Evolutionary conservation across 2,888 invertebrate species (phyloP).

Genomic region (Digitonthophagus gazella): DNA sequence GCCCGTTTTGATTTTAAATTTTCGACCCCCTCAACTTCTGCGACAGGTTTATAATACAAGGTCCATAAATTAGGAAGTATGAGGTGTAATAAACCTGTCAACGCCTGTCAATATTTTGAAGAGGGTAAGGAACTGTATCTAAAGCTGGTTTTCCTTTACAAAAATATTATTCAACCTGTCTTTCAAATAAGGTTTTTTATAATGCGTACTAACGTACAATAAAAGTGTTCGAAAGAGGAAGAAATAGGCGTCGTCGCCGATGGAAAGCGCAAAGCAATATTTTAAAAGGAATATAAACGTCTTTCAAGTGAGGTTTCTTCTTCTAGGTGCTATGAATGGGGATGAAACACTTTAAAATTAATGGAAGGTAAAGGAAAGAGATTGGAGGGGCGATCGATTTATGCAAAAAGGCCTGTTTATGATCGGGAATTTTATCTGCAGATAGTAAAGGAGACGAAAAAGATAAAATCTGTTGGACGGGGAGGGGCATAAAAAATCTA

Average conservation of each 20-base stretch:
- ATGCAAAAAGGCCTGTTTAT: background rate
- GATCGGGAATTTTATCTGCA: background rate
- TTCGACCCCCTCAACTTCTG: background rate
- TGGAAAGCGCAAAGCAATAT: background rate
- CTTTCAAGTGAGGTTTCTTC: background rate
- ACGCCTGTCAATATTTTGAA: background rate
- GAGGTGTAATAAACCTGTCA: background rate
- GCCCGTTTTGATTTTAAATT: background rate
- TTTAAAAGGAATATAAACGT: background rate
- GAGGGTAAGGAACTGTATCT: background rate
- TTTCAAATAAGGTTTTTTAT: background rate
- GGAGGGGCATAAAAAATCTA: background rate
- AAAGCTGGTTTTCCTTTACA: background rate
- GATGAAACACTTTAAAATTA: background rate
- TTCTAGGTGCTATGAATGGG: background rate
- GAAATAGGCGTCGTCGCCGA: background rate
- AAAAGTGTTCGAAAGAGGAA: background rate
- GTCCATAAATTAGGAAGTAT: background rate
- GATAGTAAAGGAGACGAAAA: background rate
- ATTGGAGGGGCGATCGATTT: background rate
- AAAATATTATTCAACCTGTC: background rate
- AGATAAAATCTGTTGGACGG: background rate
- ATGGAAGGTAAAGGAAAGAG: background rate
- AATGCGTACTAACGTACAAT: background rate
- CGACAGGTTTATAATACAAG: no score